These are phyloP conservation scores for Propithecus perrieri DNA, from an alignment of 2,797 vertebrate genomes.

Conservation along the genomic window DNA sequence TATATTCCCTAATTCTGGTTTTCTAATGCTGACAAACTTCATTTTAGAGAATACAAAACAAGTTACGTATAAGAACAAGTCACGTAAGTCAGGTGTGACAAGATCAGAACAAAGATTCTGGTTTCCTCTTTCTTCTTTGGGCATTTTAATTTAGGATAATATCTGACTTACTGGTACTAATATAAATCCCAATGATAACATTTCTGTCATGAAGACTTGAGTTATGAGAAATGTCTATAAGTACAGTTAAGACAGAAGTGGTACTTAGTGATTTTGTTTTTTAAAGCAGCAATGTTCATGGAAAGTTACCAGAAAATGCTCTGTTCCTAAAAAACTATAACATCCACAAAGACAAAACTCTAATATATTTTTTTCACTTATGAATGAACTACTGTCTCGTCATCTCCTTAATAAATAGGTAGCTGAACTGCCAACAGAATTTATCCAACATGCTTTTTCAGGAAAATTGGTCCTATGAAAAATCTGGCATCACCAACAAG, in stretches of 20 bases:
- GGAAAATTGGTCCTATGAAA: background rate
- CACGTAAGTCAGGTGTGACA: background rate
- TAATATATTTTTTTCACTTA: background rate
- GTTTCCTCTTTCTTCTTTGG: background rate
- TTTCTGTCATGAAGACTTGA: background rate
- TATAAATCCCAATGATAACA: background rate
- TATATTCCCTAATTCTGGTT: background rate
- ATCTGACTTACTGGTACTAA: background rate
- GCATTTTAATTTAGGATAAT: background rate
- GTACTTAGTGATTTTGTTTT: background rate
- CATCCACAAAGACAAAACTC: background rate
- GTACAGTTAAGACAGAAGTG: background rate
- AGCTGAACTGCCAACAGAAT: background rate
- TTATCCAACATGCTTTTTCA: background rate
- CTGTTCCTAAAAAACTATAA: background rate
- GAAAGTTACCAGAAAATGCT: slow-evolving; percentile 27
- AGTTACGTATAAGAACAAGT: background rate
- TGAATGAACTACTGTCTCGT: background rate
- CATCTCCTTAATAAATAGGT: background rate
- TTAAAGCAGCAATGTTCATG: background rate
- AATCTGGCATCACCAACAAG: background rate
- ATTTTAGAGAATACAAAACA: background rate
- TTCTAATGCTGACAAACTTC: background rate
- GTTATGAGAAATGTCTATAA: background rate
- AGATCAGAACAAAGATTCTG: background rate